A percentile compares a stretch with the other conserved stretches of the same genome.
phyloP scores from a whole-genome alignment of 1,140 invertebrate species.

The Cylas formicarius region DNA sequence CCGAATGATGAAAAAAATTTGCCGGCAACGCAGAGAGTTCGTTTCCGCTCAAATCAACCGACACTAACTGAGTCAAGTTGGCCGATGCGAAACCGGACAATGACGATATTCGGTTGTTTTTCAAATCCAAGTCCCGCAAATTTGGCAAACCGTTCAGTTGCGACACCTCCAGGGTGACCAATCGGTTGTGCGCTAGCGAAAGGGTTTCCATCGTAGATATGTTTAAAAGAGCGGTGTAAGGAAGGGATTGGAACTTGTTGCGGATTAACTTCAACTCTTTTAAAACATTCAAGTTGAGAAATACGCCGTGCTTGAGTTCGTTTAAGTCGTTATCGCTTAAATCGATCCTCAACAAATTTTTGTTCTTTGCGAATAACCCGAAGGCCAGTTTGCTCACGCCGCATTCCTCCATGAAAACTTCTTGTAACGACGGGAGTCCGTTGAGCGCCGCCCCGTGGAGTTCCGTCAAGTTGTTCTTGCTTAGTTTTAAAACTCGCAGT shows the following conservation, averaged over 20 bases:
- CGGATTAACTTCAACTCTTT: conserved; percentile 66
- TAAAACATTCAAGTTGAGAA: conserved; percentile 60
- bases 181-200: conserved; percentile 62
- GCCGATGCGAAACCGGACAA: conserved; percentile 69
- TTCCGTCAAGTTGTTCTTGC: conserved; percentile 69
- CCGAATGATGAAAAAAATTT: conserved; percentile 70
- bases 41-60: conserved; percentile 69
- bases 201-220: conserved; percentile 66
- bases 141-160: conserved; percentile 64
- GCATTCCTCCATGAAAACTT: conserved; percentile 60
- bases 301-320: conserved; percentile 58
- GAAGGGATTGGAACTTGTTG: conserved; percentile 67
- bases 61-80: conserved; percentile 62
- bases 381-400: conserved; percentile 59
- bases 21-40: conserved; percentile 65
- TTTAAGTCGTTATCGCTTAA: conserved; percentile 60
- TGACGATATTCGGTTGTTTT: conserved; percentile 65
- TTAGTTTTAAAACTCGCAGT: conserved; percentile 61
- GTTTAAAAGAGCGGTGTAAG: conserved; percentile 67
- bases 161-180: conserved; percentile 67
- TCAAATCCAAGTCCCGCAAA: conserved; percentile 66
- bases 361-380: conserved; percentile 64
- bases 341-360: conserved; percentile 64
- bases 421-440: conserved; percentile 66
- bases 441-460: conserved; percentile 60